Percentiles rank a stretch among this genome's conserved stretches.
Conservation (phyloP, 1,140 invertebrate species). For the Drosophila erecta region DNA sequence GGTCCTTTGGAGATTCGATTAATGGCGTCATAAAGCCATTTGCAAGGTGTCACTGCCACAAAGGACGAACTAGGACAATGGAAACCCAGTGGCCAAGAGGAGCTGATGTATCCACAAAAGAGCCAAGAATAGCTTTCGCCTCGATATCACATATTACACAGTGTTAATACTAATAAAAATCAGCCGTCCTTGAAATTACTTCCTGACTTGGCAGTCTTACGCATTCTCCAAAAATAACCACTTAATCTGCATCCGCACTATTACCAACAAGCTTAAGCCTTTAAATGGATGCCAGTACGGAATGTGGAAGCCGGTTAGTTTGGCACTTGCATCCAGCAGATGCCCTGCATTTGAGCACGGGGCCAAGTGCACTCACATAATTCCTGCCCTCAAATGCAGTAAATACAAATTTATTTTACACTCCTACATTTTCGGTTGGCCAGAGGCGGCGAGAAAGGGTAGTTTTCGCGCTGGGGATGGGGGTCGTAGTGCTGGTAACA, state of each 20-base stretch:
- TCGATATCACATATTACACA: no score
- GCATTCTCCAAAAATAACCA: background rate
- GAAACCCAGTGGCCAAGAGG: background rate
- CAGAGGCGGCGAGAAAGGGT: background rate
- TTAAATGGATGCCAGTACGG: slow-evolving; percentile 25
- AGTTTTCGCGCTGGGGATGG: background rate
- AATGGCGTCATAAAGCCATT: slow-evolving; percentile 13
- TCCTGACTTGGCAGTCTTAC: background rate
- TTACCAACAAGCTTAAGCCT: slow-evolving; percentile 25
- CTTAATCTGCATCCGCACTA: slow-evolving; percentile 22
- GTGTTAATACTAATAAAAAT: background rate
- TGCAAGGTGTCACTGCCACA: background rate
- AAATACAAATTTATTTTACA: slow-evolving; percentile 52
- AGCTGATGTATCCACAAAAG: no score
- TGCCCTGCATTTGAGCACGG: slow-evolving; percentile 34
- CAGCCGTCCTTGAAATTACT: background rate
- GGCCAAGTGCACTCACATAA: slow-evolving; percentile 40
- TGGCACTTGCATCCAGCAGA: slow-evolving; percentile 10
- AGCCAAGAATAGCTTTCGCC: no score
- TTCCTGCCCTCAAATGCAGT: slow-evolving; percentile 43
- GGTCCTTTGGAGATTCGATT: slow-evolving; percentile 9
- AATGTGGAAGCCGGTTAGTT: slow-evolving; percentile 17
- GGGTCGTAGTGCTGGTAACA: slow-evolving; percentile 18
- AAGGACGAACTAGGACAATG: background rate
- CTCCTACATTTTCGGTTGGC: slow-evolving; percentile 39